Evolutionary conservation across 2,888 invertebrate species (phyloP).

Genomic region (Troilus luridus): DNA sequence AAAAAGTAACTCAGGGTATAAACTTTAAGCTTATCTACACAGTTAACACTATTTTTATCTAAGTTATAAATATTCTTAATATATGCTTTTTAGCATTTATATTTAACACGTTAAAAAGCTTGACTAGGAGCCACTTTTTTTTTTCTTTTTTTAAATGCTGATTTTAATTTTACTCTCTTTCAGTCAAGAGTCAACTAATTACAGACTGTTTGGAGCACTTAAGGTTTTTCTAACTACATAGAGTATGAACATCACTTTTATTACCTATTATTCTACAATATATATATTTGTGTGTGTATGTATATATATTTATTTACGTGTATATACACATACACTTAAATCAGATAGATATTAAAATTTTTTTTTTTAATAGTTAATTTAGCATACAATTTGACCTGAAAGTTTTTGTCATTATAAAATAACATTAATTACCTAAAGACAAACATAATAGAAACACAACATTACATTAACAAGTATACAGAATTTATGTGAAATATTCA

Average conservation of each 20-base stretch:
- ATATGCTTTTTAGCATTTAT: slow-evolving; percentile 57
- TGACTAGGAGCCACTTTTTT: slow-evolving; percentile 57
- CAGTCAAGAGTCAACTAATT: slow-evolving; percentile 52
- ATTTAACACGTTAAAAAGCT: slow-evolving; percentile 56
- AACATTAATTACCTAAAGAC: slow-evolving; percentile 33
- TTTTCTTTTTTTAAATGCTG: background rate
- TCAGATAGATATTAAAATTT: slow-evolving; percentile 16
- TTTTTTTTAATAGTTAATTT: slow-evolving; percentile 30
- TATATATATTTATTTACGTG: background rate
- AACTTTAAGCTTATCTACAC: slow-evolving; percentile 58
- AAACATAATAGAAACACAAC: slow-evolving; percentile 39
- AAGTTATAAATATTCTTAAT: slow-evolving; percentile 52
- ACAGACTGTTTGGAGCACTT: slow-evolving; percentile 54
- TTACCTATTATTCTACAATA: slow-evolving; percentile 39
- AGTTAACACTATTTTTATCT: slow-evolving; percentile 53
- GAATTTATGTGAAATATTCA: slow-evolving; percentile 44
- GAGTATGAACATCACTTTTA: slow-evolving; percentile 55
- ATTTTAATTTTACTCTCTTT: slow-evolving; percentile 32
- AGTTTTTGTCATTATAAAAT: slow-evolving; percentile 28
- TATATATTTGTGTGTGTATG: slow-evolving; percentile 30
- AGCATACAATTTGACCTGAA: slow-evolving; percentile 48
- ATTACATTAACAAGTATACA: slow-evolving; percentile 45
- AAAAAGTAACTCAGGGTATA: slow-evolving; percentile 57
- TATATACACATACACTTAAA: background rate
- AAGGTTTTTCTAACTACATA: slow-evolving; percentile 54